Evolutionary conservation across 2,888 invertebrate species (phyloP).

Genomic region (Apamea epomidion): DNA sequence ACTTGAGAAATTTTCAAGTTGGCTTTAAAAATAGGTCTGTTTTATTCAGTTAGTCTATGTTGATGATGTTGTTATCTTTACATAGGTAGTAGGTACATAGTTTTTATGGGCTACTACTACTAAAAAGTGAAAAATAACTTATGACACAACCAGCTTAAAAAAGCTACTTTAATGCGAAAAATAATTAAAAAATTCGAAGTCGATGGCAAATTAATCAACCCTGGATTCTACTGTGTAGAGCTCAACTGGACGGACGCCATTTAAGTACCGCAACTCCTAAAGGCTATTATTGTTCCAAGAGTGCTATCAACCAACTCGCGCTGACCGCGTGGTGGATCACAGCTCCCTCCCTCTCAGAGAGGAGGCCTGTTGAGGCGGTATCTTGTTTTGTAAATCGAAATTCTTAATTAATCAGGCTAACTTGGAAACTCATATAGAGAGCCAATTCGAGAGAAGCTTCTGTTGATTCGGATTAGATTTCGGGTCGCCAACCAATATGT

Average conservation of each 20-base stretch:
- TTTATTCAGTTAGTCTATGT: neutral
- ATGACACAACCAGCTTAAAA: neutral
- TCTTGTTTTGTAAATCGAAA: neutral
- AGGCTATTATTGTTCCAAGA: neutral
- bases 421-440: neutral
- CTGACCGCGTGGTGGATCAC: neutral
- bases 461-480: neutral
- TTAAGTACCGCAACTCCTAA: neutral
- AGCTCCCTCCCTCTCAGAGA: neutral
- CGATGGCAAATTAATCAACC: neutral
- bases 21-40: neutral
- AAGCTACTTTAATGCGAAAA: neutral
- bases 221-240: neutral
- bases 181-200: neutral
- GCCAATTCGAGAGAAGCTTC: neutral
- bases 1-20: neutral
- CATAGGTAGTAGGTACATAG: neutral
- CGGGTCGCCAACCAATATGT: neutral
- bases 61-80: neutral
- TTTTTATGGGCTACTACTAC: neutral
- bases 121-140: neutral
- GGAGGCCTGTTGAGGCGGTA: neutral
- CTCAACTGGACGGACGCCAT: neutral
- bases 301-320: neutral
- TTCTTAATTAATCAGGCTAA: neutral